A percentile compares a stretch with the other conserved stretches of the same genome.
Conservation (phyloP, 1,140 invertebrate genomes). For the Rhopalosiphum maidis region DNA sequence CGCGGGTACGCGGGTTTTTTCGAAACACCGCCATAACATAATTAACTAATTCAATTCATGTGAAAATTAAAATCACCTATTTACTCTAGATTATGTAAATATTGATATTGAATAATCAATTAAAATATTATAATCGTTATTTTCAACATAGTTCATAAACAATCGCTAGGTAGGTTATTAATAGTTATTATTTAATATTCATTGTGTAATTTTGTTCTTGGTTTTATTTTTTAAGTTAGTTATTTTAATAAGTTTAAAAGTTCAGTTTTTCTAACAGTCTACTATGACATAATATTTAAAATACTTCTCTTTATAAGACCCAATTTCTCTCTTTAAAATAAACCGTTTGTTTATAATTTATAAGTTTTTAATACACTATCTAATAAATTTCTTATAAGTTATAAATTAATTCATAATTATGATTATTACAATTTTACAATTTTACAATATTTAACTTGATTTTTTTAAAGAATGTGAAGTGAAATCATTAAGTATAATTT, state of each 20-base stretch:
- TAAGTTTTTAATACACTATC: neutral
- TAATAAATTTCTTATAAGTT: neutral
- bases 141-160: neutral
- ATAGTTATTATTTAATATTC: neutral
- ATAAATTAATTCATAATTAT: no score
- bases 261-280: neutral
- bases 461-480: neutral
- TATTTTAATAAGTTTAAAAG: neutral
- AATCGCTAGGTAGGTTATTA: neutral
- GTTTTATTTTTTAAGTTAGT: neutral
- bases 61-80: neutral
- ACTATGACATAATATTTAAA: neutral
- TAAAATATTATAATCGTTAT: neutral
- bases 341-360: neutral
- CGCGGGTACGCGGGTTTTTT: conserved; percentile 2
- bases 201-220: neutral
- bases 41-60: neutral
- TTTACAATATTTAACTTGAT: neutral
- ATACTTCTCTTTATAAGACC: no score
- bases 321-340: no score
- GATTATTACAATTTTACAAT: no score
- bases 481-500: neutral
- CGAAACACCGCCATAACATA: neutral
- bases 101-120: neutral
- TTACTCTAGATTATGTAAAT: neutral